A percentile compares a stretch with the other conserved stretches of the same genome.
phyloP scores from a whole-genome alignment of 2,113 vertebrate species.

The Peromyscus polionotus region DNA sequence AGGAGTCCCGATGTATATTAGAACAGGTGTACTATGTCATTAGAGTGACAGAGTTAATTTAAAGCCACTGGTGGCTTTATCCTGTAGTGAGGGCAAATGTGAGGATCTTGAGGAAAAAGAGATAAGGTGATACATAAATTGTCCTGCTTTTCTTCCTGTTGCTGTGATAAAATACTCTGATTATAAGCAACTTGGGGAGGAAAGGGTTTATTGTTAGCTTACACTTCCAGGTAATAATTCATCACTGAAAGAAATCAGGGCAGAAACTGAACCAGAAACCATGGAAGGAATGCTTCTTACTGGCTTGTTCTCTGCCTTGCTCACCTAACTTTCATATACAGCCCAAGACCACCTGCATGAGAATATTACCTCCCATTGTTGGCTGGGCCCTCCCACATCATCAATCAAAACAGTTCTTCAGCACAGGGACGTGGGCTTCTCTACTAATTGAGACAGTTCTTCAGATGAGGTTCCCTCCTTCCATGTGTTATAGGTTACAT shows the following conservation, averaged over 20 bases:
- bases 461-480: background rate
- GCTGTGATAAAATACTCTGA: background rate
- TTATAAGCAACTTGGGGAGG: background rate
- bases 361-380: background rate
- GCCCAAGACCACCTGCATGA: background rate
- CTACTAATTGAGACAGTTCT: background rate
- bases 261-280: background rate
- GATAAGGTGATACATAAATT: slow-evolving; percentile 64
- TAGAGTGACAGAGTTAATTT: slow-evolving; percentile 50
- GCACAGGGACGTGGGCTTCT: background rate
- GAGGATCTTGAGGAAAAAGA: slow-evolving; percentile 69
- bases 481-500: background rate
- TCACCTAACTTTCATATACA: background rate
- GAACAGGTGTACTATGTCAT: background rate
- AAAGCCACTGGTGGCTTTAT: slow-evolving; percentile 71
- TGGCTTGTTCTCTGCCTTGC: background rate
- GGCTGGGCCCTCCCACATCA: background rate
- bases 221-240: background rate
- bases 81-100: slow-evolving; percentile 47
- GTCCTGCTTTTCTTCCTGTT: background rate
- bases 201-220: background rate
- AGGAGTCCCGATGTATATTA: background rate
- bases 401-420: background rate
- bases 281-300: background rate
- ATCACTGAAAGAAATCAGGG: background rate